A percentile compares a stretch with the other conserved stretches of the same genome.
These are phyloP conservation scores for Beaufortia kweichowensis DNA, from an alignment of 2,113 vertebrate genomes.

Conservation along the genomic window DNA sequence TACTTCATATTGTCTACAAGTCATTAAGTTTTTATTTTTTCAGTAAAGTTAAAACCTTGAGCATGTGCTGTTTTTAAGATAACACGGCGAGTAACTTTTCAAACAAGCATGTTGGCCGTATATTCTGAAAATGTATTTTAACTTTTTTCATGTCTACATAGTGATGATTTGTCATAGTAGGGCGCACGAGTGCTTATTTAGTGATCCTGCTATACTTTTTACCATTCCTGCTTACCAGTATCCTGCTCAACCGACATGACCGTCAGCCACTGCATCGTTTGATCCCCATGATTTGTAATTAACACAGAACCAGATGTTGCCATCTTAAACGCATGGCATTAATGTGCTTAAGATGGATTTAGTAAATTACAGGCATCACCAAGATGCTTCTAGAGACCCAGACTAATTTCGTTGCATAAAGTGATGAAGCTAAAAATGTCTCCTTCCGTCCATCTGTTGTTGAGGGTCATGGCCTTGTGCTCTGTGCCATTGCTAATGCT, in stretches of 20 bases:
- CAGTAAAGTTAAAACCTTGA: constrained; percentile 16
- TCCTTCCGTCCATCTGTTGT: constrained; percentile 43
- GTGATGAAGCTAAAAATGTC: constrained; percentile 40
- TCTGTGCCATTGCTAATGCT: constrained; percentile 44
- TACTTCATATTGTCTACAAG: constrained; percentile 22
- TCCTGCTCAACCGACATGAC: background rate
- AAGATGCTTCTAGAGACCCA: constrained; percentile 36
- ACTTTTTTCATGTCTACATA: constrained; percentile 9
- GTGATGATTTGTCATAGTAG: constrained; percentile 24
- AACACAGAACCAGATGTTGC: constrained; percentile 48
- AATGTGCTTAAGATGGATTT: constrained; percentile 49
- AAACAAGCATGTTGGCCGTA: background rate
- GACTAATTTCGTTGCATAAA: constrained; percentile 46
- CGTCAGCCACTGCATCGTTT: constrained; percentile 36
- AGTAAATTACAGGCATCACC: constrained; percentile 48
- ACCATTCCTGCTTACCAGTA: constrained; percentile 12
- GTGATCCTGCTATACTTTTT: background rate
- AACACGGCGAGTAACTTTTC: background rate
- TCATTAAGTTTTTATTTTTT: background rate
- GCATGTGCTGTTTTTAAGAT: constrained; percentile 34
- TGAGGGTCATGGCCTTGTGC: constrained; percentile 37
- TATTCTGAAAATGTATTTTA: constrained; percentile 19
- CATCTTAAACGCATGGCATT: constrained; percentile 50
- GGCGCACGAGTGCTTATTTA: background rate
- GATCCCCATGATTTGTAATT: constrained; percentile 50